phyloP scores from a whole-genome alignment of 2,888 invertebrate species.

The Lydus trimaculatus region DNA sequence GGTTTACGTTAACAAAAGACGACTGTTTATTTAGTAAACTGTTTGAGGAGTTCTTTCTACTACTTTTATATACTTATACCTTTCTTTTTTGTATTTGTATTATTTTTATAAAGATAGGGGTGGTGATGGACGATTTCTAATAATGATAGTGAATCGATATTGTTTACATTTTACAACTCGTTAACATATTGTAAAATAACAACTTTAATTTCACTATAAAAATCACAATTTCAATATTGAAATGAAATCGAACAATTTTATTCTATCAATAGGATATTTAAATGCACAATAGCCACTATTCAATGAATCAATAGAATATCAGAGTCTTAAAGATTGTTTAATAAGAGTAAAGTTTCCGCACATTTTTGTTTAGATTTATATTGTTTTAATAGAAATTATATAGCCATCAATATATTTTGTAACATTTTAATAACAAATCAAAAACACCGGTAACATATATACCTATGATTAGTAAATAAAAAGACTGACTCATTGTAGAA shows the following conservation, averaged over 20 bases:
- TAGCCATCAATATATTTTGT: too few relatives aligned
- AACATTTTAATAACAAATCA: too few relatives aligned
- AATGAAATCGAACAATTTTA: too few relatives aligned
- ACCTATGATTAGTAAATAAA: too few relatives aligned
- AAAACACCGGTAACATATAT: too few relatives aligned
- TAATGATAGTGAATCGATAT: background rate
- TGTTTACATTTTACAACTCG: background rate
- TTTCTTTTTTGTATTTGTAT: background rate
- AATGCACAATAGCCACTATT: background rate
- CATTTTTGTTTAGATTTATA: background rate
- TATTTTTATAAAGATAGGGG: background rate
- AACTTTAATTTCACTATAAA: background rate
- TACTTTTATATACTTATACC: background rate
- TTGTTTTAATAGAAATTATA: too few relatives aligned
- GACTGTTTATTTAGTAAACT: conserved; percentile 1
- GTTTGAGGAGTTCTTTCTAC: background rate
- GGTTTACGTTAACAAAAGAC: background rate
- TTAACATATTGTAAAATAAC: too few relatives aligned
- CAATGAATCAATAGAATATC: background rate
- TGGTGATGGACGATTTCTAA: background rate
- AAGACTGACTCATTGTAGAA: too few relatives aligned
- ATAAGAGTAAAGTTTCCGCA: background rate
- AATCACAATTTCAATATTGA: background rate
- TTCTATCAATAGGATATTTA: background rate
- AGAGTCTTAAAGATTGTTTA: background rate